Evolutionary conservation across 2,113 vertebrate genomes (phyloP).

Genomic region (Hippocampus comes): DNA sequence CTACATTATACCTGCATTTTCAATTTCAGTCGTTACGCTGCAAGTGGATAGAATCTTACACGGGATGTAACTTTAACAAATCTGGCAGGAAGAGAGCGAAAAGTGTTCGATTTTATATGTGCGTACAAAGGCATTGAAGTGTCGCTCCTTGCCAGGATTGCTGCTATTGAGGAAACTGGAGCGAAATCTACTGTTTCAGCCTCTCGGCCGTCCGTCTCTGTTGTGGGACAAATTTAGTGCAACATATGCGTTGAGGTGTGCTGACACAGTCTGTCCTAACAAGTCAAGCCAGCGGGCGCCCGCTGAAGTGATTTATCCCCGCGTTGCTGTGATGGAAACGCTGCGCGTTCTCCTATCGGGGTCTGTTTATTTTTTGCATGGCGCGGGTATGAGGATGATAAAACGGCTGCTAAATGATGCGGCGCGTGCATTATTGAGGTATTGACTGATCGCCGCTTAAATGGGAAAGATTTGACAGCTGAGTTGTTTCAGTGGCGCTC

Average conservation of each 20-base stretch:
- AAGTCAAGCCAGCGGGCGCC: constrained; percentile 39
- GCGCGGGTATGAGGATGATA: constrained; percentile 1
- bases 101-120: neutral
- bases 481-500: neutral
- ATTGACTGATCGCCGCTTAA: neutral
- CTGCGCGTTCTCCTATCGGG: neutral
- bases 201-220: constrained; percentile 23
- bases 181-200: constrained; percentile 23
- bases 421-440: constrained; percentile 1
- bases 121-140: constrained; percentile 21
- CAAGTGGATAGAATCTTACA: neutral
- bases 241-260: constrained; percentile 59
- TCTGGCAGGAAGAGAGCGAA: neutral
- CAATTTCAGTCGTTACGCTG: neutral
- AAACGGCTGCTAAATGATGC: constrained; percentile 10
- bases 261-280: constrained; percentile 45
- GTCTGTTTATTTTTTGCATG: constrained; percentile 5
- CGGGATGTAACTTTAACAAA: neutral
- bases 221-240: constrained; percentile 49
- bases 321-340: neutral
- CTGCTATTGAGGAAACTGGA: constrained; percentile 40
- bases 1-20: neutral
- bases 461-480: neutral
- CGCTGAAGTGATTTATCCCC: constrained; percentile 35
- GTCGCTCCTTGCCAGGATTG: constrained; percentile 17